Percentiles rank a stretch among this genome's conserved stretches.
These are phyloP conservation scores for Zaprionus lineosus DNA, from an alignment of 2,888 invertebrate genomes.

Conservation along the genomic window DNA sequence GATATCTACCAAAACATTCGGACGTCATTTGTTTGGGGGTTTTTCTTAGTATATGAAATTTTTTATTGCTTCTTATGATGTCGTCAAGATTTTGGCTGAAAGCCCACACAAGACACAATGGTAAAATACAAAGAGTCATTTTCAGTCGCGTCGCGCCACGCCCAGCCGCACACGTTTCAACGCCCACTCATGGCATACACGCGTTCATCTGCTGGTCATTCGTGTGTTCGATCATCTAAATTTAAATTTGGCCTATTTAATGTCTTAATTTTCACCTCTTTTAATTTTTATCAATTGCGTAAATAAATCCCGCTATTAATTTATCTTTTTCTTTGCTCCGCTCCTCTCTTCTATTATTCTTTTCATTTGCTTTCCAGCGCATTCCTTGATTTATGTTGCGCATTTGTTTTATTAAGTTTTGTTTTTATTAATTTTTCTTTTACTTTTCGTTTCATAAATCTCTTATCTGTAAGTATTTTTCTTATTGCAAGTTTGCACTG, in stretches of 20 bases:
- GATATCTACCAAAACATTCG: too few relatives aligned
- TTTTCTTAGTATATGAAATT: constrained; percentile 8
- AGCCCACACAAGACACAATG: constrained; percentile 27
- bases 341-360: constrained; percentile 26
- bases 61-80: constrained; percentile 18
- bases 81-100: constrained; percentile 32
- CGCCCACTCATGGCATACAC: constrained; percentile 13
- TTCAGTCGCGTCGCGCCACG: constrained; percentile 25
- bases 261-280: constrained; percentile 5
- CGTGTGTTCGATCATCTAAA: constrained; percentile 64
- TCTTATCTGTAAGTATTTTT: too few relatives aligned
- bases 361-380: constrained; percentile 21
- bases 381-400: too few relatives aligned
- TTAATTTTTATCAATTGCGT: constrained; percentile 70
- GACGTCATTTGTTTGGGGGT: constrained; percentile 27
- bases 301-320: constrained; percentile 50
- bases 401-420: constrained; percentile 43
- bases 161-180: constrained; percentile 30
- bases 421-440: constrained; percentile 15
- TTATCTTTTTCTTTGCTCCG: constrained; percentile 8
- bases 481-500: too few relatives aligned
- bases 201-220: constrained; percentile 3
- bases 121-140: constrained; percentile 39
- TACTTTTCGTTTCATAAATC: too few relatives aligned
- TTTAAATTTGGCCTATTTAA: constrained; percentile 74